Evolutionary conservation across 1,140 invertebrate genomes (phyloP).

Genomic region (Diploscapter pachys): DNA sequence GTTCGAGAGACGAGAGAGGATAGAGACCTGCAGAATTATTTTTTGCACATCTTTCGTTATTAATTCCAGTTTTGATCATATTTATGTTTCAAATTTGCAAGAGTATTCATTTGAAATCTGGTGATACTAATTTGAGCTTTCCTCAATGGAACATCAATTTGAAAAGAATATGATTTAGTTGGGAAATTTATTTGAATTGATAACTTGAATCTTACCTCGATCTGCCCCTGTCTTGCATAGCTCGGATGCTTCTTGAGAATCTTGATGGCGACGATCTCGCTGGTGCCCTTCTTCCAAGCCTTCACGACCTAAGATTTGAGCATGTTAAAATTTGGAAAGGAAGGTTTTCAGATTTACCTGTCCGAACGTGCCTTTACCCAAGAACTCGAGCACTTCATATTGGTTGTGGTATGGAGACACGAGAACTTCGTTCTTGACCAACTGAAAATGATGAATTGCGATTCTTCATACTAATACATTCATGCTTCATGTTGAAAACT

Average conservation of each 20-base stretch:
- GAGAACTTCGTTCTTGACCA: conserved; percentile 59
- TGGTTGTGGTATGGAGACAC: conserved; percentile 55
- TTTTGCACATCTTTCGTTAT: not conserved
- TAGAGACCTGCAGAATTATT: conserved; percentile 72
- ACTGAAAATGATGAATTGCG: conserved; percentile 39
- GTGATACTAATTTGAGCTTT: too few species aligned
- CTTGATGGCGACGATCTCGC: conserved; percentile 99
- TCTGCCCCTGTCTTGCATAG: conserved; percentile 97
- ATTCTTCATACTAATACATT: too few species aligned
- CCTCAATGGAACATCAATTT: too few species aligned
- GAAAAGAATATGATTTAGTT: not conserved
- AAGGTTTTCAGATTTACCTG: conserved; percentile 63
- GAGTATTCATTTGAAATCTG: too few species aligned
- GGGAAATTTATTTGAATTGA: not conserved
- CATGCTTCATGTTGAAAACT: too few species aligned
- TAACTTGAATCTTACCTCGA: conserved; percentile 68
- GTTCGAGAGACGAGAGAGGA: conserved; percentile 90
- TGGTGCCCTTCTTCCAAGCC: conserved; percentile 99
- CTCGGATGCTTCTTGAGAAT: conserved; percentile 99
- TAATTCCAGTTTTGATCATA: too few species aligned
- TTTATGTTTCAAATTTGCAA: too few species aligned
- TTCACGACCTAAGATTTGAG: conserved; percentile 74
- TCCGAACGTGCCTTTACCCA: conserved; percentile 90
- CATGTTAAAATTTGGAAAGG: not conserved
- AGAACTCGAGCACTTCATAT: conserved; percentile 97